Evolutionary conservation across 1,140 invertebrate genomes (phyloP), one percentile per base, ranked within the genome.

Genomic region (Vanessa tameamea): DNA sequence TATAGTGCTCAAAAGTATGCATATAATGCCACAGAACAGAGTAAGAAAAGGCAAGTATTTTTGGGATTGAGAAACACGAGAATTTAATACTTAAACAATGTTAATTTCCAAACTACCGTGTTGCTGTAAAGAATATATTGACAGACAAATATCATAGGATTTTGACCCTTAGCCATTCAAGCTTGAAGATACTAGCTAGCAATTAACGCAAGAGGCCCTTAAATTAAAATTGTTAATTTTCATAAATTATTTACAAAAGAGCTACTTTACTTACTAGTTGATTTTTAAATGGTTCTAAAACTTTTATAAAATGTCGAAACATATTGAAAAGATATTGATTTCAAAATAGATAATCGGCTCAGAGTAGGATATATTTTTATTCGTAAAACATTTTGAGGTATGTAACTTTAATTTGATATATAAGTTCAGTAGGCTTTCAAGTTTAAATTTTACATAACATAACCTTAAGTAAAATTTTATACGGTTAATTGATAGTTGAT

Each of bases 221-320:
- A 43, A 9, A 43, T 9, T 43, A 43, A 43, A 43, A 9, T 9
- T 43, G 8, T 9, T 43, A 9, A 43, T 43, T 43, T 31, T 31
- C 2, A 31, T 31, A 31, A 31, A 4, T 31, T 31, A 31, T 31
- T 31, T 6, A 31, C 6, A 31, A 2, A 12, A 61, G 9, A 47
- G 16, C 14, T 47, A 69, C 7, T 37, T n/a, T 16, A 83, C 83
- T 84, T 78, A 91, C 89, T 69, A 89, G 77, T 68, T 82, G 79
- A 72, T 81, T 85, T 76, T 69, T 86, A 15, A 88, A 72, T 64
- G 89, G 89, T 70, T 80, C 78, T 47, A 90, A 75, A 65, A 78
- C 82, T 75, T 82, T 87, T 31, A 83, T 68, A 69, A 91, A 82
- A 51, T 84, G 80, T 57, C 88, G 83, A 81, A 90, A 87, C 89